A percentile compares a stretch with the other conserved stretches of the same genome.
Evolutionary conservation across 2,797 vertebrate species (phyloP).

Genomic region (Chiroxiphia lanceolata): DNA sequence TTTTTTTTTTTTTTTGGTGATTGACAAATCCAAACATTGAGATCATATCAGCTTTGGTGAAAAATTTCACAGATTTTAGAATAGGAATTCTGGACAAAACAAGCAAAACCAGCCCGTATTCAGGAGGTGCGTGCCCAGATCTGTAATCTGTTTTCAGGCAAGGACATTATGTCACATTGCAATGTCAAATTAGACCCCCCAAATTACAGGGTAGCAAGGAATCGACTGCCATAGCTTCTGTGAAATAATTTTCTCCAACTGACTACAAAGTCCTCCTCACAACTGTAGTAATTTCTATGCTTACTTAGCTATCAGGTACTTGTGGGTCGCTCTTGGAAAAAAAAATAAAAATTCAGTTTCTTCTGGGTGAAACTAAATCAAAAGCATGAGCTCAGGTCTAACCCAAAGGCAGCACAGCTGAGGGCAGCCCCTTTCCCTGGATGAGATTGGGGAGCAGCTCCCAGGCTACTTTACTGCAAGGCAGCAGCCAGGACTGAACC

Average conservation of each 20-base stretch:
- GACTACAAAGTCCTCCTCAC: background rate
- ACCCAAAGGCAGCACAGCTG: background rate
- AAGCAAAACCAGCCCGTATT: background rate
- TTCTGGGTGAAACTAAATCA: background rate
- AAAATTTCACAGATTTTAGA: background rate
- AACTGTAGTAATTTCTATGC: background rate
- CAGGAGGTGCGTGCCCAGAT: background rate
- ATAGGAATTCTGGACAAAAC: background rate
- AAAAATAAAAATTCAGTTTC: background rate
- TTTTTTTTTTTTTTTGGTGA: background rate
- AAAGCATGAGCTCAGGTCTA: background rate
- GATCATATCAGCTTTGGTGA: background rate
- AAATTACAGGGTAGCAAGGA: background rate
- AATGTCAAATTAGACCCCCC: background rate
- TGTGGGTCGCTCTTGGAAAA: background rate
- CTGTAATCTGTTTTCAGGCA: background rate
- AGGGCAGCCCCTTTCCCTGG: background rate
- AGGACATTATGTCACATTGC: background rate
- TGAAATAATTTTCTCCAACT: background rate
- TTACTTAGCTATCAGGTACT: background rate
- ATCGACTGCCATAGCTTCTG: background rate
- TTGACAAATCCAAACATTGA: background rate
- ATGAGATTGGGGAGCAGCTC: background rate
- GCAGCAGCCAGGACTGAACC: fast-evolving
- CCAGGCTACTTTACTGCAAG: background rate